A percentile compares a stretch with the other conserved stretches of the same genome.
Evolutionary conservation across 2,888 invertebrate species (phyloP).

Genomic region (Iselma pallidipennis): DNA sequence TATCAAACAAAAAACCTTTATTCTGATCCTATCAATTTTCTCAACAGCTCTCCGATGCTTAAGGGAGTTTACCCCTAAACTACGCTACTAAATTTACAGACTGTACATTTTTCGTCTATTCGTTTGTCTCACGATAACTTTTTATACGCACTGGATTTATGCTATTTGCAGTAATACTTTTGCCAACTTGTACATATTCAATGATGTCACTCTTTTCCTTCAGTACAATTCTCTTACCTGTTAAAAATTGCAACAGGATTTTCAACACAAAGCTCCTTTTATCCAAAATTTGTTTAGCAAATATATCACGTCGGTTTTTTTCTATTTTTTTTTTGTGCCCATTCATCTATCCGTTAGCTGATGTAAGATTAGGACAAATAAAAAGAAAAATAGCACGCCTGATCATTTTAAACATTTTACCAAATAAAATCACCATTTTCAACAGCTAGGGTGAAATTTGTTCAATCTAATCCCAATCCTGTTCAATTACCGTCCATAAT

Average conservation of each 20-base stretch:
- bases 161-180: conserved; percentile 9
- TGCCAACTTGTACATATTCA: conserved; percentile 9
- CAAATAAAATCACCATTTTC: conserved; percentile 1
- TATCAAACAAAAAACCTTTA: conserved; percentile 18
- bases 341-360: not conserved
- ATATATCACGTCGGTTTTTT: too few species aligned
- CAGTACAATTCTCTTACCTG: conserved; percentile 10
- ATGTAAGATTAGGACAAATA: not conserved
- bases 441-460: not conserved
- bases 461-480: not conserved
- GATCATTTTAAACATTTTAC: not conserved
- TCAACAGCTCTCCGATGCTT: conserved; percentile 12
- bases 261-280: conserved; percentile 4
- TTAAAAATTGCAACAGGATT: conserved; percentile 7
- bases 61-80: conserved; percentile 18
- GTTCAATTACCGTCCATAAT: conserved; percentile 1
- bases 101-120: conserved; percentile 12
- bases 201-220: conserved; percentile 10
- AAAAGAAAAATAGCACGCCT: not conserved
- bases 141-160: conserved; percentile 14
- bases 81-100: conserved; percentile 20
- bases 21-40: conserved; percentile 19
- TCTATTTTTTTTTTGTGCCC: not conserved
- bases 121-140: conserved; percentile 9
- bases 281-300: conserved; percentile 6